Percentiles rank a stretch among this genome's conserved stretches.
phyloP scores from a whole-genome alignment of 2,113 vertebrate genomes.

The Aptenodytes forsteri region DNA sequence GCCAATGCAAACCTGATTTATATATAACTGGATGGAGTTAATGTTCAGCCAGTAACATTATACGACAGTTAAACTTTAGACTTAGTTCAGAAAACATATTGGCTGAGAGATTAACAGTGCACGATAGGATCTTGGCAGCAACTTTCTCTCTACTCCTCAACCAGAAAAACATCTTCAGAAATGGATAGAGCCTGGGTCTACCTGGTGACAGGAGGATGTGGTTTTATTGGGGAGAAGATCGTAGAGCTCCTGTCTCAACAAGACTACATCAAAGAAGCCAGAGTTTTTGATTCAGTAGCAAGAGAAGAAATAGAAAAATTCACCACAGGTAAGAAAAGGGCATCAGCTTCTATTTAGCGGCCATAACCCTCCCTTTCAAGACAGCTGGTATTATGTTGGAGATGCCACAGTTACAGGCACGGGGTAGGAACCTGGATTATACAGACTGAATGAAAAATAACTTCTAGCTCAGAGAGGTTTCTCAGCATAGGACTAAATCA shows the following conservation, averaged over 20 bases:
- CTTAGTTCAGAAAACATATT: background rate
- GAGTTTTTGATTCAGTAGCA: constrained; percentile 32
- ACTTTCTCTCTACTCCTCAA: background rate
- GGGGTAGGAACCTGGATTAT: background rate
- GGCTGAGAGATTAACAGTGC: background rate
- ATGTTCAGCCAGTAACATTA: background rate
- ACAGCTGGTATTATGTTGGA: background rate
- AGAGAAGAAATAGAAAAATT: constrained; percentile 12
- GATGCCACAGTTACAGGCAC: background rate
- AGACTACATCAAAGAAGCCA: constrained; percentile 54
- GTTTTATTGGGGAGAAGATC: constrained; percentile 35
- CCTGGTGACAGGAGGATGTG: constrained; percentile 62
- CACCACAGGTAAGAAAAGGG: constrained; percentile 39
- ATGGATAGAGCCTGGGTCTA: background rate
- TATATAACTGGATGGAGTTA: background rate
- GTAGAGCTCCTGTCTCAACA: constrained; percentile 32
- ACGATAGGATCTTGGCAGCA: background rate
- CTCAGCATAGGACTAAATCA: background rate
- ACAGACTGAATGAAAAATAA: background rate
- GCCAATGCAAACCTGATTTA: background rate
- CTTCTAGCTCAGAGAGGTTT: background rate
- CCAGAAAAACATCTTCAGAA: background rate
- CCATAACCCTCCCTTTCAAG: background rate
- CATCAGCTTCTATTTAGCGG: background rate
- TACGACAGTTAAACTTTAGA: background rate